Evolutionary conservation across 2,113 vertebrate genomes (phyloP), one percentile per base, ranked within the genome.

Genomic region (Prolemur simus): DNA sequence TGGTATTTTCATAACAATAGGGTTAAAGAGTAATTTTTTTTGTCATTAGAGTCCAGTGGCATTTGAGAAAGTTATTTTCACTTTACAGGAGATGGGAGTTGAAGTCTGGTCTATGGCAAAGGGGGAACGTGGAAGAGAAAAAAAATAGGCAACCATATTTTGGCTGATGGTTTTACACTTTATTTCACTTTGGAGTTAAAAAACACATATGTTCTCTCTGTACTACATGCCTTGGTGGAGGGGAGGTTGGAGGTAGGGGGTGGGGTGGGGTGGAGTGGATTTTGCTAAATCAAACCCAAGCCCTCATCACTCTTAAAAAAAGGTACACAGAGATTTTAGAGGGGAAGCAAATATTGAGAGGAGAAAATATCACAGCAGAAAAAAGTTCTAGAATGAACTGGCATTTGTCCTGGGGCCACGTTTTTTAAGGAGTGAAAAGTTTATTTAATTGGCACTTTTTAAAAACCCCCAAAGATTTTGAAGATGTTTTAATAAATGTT

Each of bases 401-500:
- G 21, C 42, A 27, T 68, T 60, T 89, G 86, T 69, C 34, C 66
- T 68, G 1, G 45, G 23, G 37, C 49, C 37, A 17, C 58, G 42
- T 32, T 14, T 91, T 86, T 74, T 34, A 58, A 63, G 32, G 56
- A 80, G 4, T 63, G 54, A 14, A 68, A 69, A 73, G 42, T 27
- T n/a, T 49, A 29, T 73, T 92, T n/a, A 73, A 63, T 87, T 45
- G 54, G 10, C 49, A 68, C 23, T 54, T 86, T 37, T 88, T 63
- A 64, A 80, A 80, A 89, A 49, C n/a, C 29, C 64, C 37, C 17
- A 63, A 87, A 66, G 76, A 45, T 76, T 84, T 87, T 15, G 37
- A 94, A 63, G 52, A 45, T 86, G n/a, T 96, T 86, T 95, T 87
- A 69, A 93, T 73, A 83, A 47, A 49, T 47, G 52, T 42, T 63